Conservation (phyloP, 2,113 vertebrate species). For the Edolisoma coerulescens region DNA sequence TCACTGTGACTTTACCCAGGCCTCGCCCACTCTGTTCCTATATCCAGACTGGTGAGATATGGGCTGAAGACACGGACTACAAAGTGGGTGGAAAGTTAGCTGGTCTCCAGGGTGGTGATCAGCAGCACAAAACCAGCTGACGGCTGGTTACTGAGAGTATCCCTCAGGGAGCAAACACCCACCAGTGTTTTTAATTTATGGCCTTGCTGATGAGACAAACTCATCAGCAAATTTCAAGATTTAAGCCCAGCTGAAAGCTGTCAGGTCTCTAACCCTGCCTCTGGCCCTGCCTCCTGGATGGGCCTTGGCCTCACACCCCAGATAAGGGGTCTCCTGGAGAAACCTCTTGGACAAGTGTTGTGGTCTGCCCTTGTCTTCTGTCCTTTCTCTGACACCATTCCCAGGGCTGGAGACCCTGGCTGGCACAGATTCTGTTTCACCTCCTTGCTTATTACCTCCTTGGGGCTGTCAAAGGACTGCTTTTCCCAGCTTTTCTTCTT, state of each 20-base stretch:
- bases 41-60: background rate
- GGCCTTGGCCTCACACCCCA: rapidly evolving
- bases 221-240: background rate
- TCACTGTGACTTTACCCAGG: background rate
- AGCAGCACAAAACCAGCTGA: background rate
- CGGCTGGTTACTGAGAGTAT: background rate
- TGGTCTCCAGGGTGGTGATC: background rate
- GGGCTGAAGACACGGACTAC: background rate
- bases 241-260: background rate
- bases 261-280: background rate
- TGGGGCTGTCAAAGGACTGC: background rate
- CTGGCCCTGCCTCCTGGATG: background rate
- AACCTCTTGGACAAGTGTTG: rapidly evolving
- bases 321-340: background rate
- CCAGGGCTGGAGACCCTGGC: background rate
- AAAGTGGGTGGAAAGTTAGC: background rate
- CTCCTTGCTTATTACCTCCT: rapidly evolving
- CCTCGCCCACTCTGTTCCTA: background rate
- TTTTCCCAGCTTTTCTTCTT: background rate
- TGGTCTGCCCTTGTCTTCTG: background rate
- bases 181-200: background rate
- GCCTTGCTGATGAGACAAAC: background rate
- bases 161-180: background rate
- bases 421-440: background rate
- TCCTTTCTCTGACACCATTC: background rate